Base-by-base conservation (phyloP, 2,888 invertebrate genomes). In the Lasius fuliginosus region DNA sequence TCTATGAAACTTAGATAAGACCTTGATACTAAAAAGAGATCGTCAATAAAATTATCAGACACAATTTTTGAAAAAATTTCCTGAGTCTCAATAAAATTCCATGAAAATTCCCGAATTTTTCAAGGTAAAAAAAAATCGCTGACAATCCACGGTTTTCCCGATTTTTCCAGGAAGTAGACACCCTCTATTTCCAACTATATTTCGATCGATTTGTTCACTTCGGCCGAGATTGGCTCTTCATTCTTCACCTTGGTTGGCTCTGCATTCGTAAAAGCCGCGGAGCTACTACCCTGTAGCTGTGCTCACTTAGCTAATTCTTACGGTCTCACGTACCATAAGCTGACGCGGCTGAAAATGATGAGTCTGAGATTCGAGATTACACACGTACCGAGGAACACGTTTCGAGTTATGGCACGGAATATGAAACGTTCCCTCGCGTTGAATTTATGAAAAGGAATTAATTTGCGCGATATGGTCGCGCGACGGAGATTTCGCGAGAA, bases 311-410 rank as follows among this genome's bases (percentile, higher is more conserved):
- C 65, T 81, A 81, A 81, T 81, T 81, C 73, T 81, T 81, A 81
- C 79, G 60, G 46, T 81, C 73, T 81, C 73, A 81, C 79, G 79
- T 81, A 81, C 71, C 79, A 71, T 71, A 71, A 81, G 79, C 73
- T 81, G 79, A 81, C 79, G 79, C 79, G 60, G 46, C 79, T 73
- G 71, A 81, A 81, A 79, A 81, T 73, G 79, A 81, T 81, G 79
- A 81, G 79, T 71, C 73, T 69, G 79, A 81, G 79, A 81, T 81
- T 62, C 49, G 60, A 81, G 79, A 81, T 81, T 81, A 81, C 73
- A 81, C 79, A 81, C 79, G 79, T 81, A 81, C 71, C 60, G 73
- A 71, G 36, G 79, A 81, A 81, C 79, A 81, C 79, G 79, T 81
- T 73, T 81, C 79, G 53, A 81, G 79, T 81, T 81, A 81, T 81